These are phyloP conservation scores for Bradypus variegatus DNA, from an alignment of 2,797 vertebrate species.

Conservation along the genomic window DNA sequence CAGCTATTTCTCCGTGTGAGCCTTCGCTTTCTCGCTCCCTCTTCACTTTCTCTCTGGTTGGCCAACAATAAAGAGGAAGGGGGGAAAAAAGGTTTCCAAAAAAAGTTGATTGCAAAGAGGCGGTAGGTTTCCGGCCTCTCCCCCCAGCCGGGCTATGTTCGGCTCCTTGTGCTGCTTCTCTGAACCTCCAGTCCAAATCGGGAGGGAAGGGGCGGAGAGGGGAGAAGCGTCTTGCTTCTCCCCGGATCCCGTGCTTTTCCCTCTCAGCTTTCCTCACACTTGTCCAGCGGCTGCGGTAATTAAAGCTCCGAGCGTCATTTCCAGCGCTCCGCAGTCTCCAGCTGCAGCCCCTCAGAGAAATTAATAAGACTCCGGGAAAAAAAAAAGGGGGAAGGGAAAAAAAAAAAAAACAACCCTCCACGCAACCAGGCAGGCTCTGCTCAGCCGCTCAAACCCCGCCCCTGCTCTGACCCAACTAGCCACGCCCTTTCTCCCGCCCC, in stretches of 20 bases:
- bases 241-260: constrained; percentile 36
- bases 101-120: constrained; percentile 65
- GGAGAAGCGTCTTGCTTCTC: constrained; percentile 31
- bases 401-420: constrained; percentile 36
- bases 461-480: constrained; percentile 41
- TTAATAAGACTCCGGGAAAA: constrained; percentile 48
- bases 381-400: not conserved
- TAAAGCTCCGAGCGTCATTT: constrained; percentile 56
- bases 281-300: constrained; percentile 58
- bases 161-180: constrained; percentile 44
- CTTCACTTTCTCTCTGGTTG: constrained; percentile 58
- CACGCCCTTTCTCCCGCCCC: constrained; percentile 39
- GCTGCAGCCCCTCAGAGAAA: constrained; percentile 62
- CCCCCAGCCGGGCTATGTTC: constrained; percentile 27
- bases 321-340: constrained; percentile 56
- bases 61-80: constrained; percentile 60
- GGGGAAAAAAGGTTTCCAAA: constrained; percentile 48
- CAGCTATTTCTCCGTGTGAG: constrained; percentile 31
- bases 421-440: constrained; percentile 39
- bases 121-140: constrained; percentile 62
- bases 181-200: constrained; percentile 53
- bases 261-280: constrained; percentile 59
- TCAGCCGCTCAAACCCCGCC: constrained; percentile 52
- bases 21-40: constrained; percentile 12
- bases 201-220: constrained; percentile 17